These are phyloP conservation scores for Amphipoea lucens DNA, from an alignment of 2,888 invertebrate species.

Conservation along the genomic window DNA sequence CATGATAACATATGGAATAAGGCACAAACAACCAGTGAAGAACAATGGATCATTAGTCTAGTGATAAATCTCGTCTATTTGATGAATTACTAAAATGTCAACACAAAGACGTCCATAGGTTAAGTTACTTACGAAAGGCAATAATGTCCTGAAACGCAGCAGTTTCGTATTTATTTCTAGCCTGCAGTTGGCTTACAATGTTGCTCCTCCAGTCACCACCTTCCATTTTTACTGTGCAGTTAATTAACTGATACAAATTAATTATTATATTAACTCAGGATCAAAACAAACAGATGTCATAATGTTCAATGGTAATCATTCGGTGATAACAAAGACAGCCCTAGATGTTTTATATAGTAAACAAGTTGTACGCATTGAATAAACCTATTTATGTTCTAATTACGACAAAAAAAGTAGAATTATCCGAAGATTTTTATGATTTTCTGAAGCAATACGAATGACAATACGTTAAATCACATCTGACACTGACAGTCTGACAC, in stretches of 20 bases:
- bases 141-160: conserved; percentile 95
- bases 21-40: conserved; percentile 48
- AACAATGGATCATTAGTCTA: conserved; percentile 68
- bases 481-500: conserved; percentile 64
- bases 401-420: conserved; percentile 44
- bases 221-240: conserved; percentile 81
- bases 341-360: conserved; percentile 8
- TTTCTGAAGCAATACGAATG: conserved; percentile 53
- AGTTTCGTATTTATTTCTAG: conserved; percentile 94
- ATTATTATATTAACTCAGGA: conserved; percentile 71
- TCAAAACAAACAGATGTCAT: conserved; percentile 87
- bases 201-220: conserved; percentile 92
- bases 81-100: conserved; percentile 65
- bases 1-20: conserved; percentile 56
- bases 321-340: conserved; percentile 20
- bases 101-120: conserved; percentile 76
- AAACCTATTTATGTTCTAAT: conserved; percentile 24
- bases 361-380: conserved; percentile 32
- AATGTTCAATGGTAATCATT: conserved; percentile 62
- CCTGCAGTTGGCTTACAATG: conserved; percentile 93
- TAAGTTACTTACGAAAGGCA: conserved; percentile 93
- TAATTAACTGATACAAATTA: conserved; percentile 69
- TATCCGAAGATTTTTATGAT: conserved; percentile 53
- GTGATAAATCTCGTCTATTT: conserved; percentile 65
- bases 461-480: conserved; percentile 56